Conservation (phyloP, 2,113 vertebrate species). For the Euleptes europaea region DNA sequence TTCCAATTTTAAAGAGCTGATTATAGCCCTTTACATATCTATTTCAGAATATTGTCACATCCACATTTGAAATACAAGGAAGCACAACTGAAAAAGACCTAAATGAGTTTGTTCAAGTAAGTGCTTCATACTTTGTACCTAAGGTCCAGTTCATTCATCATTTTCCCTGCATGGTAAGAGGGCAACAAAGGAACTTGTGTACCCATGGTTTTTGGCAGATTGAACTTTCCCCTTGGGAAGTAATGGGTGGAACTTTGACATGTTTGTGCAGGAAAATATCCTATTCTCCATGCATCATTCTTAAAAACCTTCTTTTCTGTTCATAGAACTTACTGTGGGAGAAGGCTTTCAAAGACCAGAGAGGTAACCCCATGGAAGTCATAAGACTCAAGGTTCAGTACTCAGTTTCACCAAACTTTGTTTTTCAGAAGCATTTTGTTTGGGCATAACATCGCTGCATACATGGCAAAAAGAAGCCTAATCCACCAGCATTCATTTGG, state of each 20-base stretch:
- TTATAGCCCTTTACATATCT: not conserved
- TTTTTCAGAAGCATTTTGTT: not conserved
- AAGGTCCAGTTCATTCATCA: not conserved
- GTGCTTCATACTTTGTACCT: not conserved
- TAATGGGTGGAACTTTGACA: not conserved
- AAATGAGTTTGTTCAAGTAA: conserved; percentile 91
- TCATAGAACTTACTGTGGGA: conserved; percentile 94
- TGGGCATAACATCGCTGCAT: not conserved
- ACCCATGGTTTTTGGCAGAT: not conserved
- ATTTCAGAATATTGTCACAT: conserved; percentile 88
- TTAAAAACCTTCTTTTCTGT: conserved; percentile 37
- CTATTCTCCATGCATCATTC: not conserved
- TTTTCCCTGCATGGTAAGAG: not conserved
- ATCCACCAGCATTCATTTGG: not conserved
- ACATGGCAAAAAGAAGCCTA: not conserved
- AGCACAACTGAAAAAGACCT: conserved; percentile 85
- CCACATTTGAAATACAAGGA: conserved; percentile 91
- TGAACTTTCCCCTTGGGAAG: not conserved
- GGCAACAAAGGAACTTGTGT: not conserved
- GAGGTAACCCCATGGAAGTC: conserved; percentile 83
- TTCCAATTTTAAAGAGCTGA: not conserved
- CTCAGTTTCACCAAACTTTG: not conserved
- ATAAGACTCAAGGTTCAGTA: conserved; percentile 88
- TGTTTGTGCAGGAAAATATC: not conserved
- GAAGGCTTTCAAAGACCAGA: conserved; percentile 86